phyloP scores from a whole-genome alignment of 2,113 vertebrate genomes.

The Papio anubis region DNA sequence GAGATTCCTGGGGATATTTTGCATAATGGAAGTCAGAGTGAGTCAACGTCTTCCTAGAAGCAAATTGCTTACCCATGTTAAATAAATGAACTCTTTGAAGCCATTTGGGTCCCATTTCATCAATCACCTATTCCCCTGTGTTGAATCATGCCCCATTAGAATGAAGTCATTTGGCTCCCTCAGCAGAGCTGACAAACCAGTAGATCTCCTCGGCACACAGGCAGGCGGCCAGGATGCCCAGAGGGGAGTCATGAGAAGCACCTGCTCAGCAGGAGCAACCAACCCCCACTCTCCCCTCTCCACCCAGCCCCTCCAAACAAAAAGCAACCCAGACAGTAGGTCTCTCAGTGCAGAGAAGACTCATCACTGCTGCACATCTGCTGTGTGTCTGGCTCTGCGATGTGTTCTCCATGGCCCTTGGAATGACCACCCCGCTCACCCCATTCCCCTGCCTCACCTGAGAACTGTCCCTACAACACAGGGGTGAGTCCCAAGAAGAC shows the following conservation, averaged over 20 bases:
- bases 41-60: constrained; percentile 73
- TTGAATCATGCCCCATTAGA: constrained; percentile 66
- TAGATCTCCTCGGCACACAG: background rate
- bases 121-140: constrained; percentile 54
- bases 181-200: constrained; percentile 46
- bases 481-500: background rate
- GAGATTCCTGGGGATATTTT: constrained; percentile 59
- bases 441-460: background rate
- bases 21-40: constrained; percentile 70
- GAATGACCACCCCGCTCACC: background rate
- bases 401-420: background rate
- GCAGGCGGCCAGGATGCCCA: background rate
- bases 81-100: constrained; percentile 75
- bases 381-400: background rate
- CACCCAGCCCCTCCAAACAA: background rate
- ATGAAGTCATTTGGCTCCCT: constrained; percentile 68
- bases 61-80: constrained; percentile 71
- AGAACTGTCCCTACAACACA: background rate
- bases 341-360: background rate
- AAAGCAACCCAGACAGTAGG: background rate
- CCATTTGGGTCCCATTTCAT: constrained; percentile 68
- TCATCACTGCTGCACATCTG: background rate
- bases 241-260: background rate
- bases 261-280: background rate
- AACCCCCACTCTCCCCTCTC: background rate